These are phyloP conservation scores for Numenius arquata DNA, from an alignment of 2,113 vertebrate genomes.

Conservation along the genomic window DNA sequence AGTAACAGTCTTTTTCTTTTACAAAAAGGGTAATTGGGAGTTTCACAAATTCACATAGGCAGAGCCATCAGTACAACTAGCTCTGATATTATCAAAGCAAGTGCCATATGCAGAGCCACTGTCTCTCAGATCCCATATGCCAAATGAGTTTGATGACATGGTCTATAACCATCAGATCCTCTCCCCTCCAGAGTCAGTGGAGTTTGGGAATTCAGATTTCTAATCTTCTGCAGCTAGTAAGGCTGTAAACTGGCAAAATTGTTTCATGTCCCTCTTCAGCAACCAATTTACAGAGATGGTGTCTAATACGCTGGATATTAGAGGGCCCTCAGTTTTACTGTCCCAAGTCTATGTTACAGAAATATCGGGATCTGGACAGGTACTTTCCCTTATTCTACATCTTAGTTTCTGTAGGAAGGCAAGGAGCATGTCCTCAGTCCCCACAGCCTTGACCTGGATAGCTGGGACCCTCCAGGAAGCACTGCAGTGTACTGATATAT, in stretches of 20 bases:
- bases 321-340: background rate
- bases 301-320: background rate
- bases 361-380: fast-evolving
- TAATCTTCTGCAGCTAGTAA: background rate
- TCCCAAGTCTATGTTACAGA: background rate
- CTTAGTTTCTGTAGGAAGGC: background rate
- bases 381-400: background rate
- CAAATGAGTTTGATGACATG: background rate
- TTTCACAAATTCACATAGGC: background rate
- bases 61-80: background rate
- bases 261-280: background rate
- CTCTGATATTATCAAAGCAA: background rate
- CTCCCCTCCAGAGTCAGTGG: background rate
- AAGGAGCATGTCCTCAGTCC: background rate
- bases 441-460: background rate
- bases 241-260: background rate
- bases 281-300: background rate
- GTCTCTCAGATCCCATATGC: background rate
- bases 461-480: background rate
- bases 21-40: background rate
- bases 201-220: background rate
- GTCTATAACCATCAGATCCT: background rate
- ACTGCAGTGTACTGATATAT: background rate
- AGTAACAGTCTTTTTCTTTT: background rate
- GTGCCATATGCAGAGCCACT: background rate